phyloP scores from a whole-genome alignment of 2,113 vertebrate species.

The Cardinalis cardinalis region DNA sequence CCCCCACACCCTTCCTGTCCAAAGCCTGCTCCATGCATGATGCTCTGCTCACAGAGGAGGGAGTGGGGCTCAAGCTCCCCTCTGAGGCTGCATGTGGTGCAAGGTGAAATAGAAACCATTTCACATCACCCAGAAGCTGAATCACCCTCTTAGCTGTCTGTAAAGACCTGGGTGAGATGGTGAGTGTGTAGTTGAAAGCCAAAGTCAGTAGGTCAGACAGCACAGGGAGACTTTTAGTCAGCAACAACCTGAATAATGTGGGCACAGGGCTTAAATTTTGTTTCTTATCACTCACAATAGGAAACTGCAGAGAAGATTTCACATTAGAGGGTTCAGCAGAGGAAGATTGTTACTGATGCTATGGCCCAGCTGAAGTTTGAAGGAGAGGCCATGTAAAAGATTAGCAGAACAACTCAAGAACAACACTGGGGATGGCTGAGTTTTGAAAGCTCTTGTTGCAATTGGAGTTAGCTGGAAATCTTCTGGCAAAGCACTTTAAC shows the following conservation, averaged over 20 bases:
- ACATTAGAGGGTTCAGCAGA: not conserved
- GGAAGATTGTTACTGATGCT: not conserved
- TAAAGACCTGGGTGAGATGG: not conserved
- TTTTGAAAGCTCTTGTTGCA: not conserved
- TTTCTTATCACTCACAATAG: not conserved
- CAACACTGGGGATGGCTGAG: not conserved
- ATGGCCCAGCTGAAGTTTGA: not conserved
- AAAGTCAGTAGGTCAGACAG: not conserved
- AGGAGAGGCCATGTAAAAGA: not conserved
- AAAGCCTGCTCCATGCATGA: not conserved
- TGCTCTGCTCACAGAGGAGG: not conserved
- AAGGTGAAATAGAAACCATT: not conserved
- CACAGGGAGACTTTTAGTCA: not conserved
- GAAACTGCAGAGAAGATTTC: not conserved
- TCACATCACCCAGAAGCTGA: not conserved
- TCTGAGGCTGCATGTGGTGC: not conserved
- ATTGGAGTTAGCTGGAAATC: not conserved
- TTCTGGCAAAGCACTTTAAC: not conserved
- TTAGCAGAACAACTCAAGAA: not conserved
- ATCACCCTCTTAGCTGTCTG: too few relatives aligned
- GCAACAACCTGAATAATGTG: not conserved
- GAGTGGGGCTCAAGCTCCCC: not conserved
- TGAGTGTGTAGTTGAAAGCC: not conserved
- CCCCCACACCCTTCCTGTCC: not conserved
- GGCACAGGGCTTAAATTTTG: not conserved